Evolutionary conservation across 2,888 invertebrate species (phyloP).

Genomic region (Gandaritis pyraliata): DNA sequence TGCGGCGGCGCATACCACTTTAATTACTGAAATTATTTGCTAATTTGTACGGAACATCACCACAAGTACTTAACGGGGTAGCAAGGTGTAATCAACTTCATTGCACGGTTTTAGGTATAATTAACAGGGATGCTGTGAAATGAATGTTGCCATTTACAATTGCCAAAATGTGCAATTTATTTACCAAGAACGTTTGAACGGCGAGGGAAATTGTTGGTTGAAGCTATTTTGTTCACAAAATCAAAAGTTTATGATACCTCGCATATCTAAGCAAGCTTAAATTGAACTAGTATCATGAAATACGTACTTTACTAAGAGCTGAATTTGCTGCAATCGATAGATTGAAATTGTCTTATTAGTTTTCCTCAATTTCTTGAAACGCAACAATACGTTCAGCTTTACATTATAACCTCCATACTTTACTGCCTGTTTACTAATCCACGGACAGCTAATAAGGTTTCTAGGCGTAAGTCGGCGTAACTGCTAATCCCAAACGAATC

Average conservation of each 20-base stretch:
- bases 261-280: background rate
- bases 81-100: constrained; percentile 67
- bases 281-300: background rate
- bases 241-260: background rate
- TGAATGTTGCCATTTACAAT: constrained; percentile 41
- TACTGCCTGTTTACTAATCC: background rate
- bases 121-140: constrained; percentile 60
- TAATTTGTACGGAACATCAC: constrained; percentile 71
- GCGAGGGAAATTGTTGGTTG: background rate
- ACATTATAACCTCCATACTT: background rate
- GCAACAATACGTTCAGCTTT: background rate
- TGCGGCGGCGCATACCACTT: constrained; percentile 58
- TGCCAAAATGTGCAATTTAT: constrained; percentile 26
- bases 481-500: constrained; percentile 31
- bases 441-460: constrained; percentile 18
- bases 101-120: constrained; percentile 68
- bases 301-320: no score
- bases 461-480: constrained; percentile 9
- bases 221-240: background rate
- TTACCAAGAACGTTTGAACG: constrained; percentile 13
- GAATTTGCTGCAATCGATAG: no score
- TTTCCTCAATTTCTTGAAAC: background rate
- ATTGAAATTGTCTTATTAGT: background rate
- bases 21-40: constrained; percentile 75
- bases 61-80: constrained; percentile 58